Percentiles rank a stretch among this genome's conserved stretches.
phyloP scores from a whole-genome alignment of 2,888 invertebrate genomes.

The Campoletis raptor region DNA sequence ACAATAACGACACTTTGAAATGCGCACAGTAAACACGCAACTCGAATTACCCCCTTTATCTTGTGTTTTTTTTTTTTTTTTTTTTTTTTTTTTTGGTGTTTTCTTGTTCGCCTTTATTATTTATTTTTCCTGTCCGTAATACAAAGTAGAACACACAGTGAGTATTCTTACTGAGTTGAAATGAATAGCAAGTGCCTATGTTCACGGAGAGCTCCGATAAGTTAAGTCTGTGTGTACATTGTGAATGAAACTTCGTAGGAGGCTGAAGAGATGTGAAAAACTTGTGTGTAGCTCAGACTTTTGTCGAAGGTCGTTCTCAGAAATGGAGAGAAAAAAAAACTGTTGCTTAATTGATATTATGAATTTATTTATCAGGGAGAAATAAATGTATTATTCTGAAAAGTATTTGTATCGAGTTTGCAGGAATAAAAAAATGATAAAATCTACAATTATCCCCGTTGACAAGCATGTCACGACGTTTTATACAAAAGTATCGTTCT shows the following conservation, averaged over 20 bases:
- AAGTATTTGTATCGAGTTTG: background rate
- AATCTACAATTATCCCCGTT: slow-evolving; percentile 14
- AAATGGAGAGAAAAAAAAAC: slow-evolving; percentile 31
- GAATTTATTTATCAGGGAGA: slow-evolving; percentile 3
- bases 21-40: slow-evolving; percentile 34
- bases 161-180: slow-evolving; percentile 45
- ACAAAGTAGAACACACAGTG: slow-evolving; percentile 46
- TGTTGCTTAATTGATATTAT: slow-evolving; percentile 27
- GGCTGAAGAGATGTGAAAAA: slow-evolving; percentile 45
- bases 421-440: background rate
- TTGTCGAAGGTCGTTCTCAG: slow-evolving; percentile 55
- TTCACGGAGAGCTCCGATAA: slow-evolving; percentile 29
- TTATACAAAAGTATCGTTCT: background rate
- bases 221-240: background rate
- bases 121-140: slow-evolving; percentile 21
- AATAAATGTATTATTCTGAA: background rate
- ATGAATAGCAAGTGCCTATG: slow-evolving; percentile 37
- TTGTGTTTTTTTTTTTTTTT: slow-evolving; percentile 31
- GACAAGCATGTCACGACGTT: slow-evolving; percentile 8
- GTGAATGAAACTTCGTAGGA: slow-evolving; percentile 24
- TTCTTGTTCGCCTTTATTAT: slow-evolving; percentile 8
- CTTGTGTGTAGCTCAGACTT: slow-evolving; percentile 21
- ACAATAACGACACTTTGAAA: slow-evolving; percentile 56
- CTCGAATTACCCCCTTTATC: slow-evolving; percentile 35
- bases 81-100: slow-evolving; percentile 19